Base-by-base conservation (phyloP, 2,113 vertebrate species). In the Crotalus viridis region DNA sequence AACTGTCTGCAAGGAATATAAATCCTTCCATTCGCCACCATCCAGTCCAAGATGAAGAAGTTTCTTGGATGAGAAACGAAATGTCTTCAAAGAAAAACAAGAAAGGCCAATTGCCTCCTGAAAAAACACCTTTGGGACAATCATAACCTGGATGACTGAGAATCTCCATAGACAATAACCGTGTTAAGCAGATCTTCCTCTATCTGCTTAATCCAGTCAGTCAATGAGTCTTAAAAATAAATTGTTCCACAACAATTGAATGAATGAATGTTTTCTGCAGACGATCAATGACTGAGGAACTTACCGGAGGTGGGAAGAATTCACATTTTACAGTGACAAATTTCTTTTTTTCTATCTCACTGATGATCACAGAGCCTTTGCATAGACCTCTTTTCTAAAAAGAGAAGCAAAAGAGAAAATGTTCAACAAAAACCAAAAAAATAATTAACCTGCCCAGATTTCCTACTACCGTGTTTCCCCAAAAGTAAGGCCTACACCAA, bases 301-400 rank as follows among this genome's bases (percentile, higher is more conserved):
- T 91, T 98, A 98, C 97, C 98, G 97, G 95, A 7, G 3, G 39
- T 69, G 46, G 26, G 94, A 96, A 98, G 95, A 98, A 95, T 51
- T 96, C 88, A 88, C 97, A 98, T 43, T 90, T 87, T 92, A 74
- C 19, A 0, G 24, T 69, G 92, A 97, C 59, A 28, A 9, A 22
- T 12, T 86, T 19, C 54, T 90, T 0, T 0, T 1, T 0, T 2
- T 1, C 0, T 2, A 0, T 0, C 7, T 0, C 0, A 0, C 0
- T 19, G 0, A 69, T 88, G 85, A 21, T 22, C 91, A 97, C 28
- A 55, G 95, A 94, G 90, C 97, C 97, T 81, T 52, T 64, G 94
- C 98, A 98, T 94, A 97, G 81, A 85, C 96, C 97, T 39, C 56
- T 95, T 21, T 96, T 56, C 97, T 98, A 90, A 52, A 51, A 51